Evolutionary conservation across 2,888 invertebrate genomes (phyloP).

Genomic region (Synanthedon formicaeformis): DNA sequence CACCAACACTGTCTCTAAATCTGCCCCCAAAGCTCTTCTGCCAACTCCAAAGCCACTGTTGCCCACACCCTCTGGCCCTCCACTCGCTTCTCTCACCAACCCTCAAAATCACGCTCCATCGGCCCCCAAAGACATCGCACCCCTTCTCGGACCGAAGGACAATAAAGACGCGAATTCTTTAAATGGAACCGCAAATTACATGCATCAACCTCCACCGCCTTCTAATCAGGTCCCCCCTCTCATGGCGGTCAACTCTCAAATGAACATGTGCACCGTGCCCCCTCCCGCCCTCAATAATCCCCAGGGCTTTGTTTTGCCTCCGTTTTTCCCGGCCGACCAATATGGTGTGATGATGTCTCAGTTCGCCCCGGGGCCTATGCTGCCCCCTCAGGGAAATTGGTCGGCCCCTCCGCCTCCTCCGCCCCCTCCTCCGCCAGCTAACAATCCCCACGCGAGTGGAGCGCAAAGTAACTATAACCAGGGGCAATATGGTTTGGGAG

Average conservation of each 20-base stretch:
- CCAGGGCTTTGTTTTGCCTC: slow-evolving; percentile 43
- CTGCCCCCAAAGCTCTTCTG: slow-evolving; percentile 29
- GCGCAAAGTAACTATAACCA: slow-evolving; percentile 22
- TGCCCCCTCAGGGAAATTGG: slow-evolving; percentile 33
- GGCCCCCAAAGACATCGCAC: slow-evolving; percentile 15
- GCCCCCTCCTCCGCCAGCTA: slow-evolving; percentile 47
- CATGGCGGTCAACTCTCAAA: slow-evolving; percentile 54
- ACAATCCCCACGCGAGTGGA: slow-evolving; percentile 28
- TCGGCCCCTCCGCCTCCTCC: slow-evolving; percentile 46
- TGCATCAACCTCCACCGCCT: slow-evolving; percentile 16
- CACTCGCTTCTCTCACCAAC: slow-evolving; percentile 22
- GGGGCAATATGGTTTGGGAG: slow-evolving; percentile 47
- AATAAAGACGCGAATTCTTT: background rate
- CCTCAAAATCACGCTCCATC: slow-evolving; percentile 15
- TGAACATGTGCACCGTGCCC: slow-evolving; percentile 51
- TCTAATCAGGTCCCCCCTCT: slow-evolving; percentile 45
- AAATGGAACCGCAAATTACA: slow-evolving; percentile 8
- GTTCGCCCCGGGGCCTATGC: slow-evolving; percentile 23
- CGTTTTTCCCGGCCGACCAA: slow-evolving; percentile 52
- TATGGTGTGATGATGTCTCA: slow-evolving; percentile 53
- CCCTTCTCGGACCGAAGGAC: slow-evolving; percentile 10
- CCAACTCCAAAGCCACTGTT: slow-evolving; percentile 31
- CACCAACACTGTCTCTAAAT: slow-evolving; percentile 35
- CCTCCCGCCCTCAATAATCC: slow-evolving; percentile 28
- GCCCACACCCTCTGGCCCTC: slow-evolving; percentile 43